Percentiles rank a stretch among this genome's conserved stretches.
phyloP scores from a whole-genome alignment of 1,140 invertebrate genomes.

The Stegodyphus dumicola region DNA sequence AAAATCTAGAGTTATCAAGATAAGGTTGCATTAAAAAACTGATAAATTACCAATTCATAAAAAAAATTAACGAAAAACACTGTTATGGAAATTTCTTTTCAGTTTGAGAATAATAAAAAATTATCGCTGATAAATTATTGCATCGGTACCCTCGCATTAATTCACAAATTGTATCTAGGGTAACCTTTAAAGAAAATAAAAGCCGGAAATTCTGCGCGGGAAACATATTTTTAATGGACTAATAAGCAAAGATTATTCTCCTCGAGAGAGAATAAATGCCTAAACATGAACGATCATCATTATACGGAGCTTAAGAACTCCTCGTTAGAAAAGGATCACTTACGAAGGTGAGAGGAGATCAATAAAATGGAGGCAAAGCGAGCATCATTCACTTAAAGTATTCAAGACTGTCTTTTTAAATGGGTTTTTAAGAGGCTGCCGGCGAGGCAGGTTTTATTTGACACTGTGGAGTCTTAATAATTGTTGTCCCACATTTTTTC shows the following conservation, averaged over 20 bases:
- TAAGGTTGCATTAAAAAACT: too few species aligned
- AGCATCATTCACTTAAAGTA: constrained; percentile 15
- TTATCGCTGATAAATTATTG: too few species aligned
- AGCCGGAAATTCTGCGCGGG: too few species aligned
- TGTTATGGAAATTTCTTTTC: too few species aligned
- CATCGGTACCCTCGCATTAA: too few species aligned
- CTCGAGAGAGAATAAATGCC: not conserved
- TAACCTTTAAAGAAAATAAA: too few species aligned
- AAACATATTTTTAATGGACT: constrained; percentile 9
- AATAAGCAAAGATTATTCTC: constrained; percentile 7
- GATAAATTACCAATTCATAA: too few species aligned
- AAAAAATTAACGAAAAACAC: too few species aligned
- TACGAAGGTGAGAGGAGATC: constrained; percentile 5
- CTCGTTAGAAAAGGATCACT: constrained; percentile 7
- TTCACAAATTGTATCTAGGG: too few species aligned
- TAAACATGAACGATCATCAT: not conserved
- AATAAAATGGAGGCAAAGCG: not conserved
- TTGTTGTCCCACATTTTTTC: not conserved
- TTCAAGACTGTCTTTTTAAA: constrained; percentile 8
- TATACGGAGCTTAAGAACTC: constrained; percentile 1
- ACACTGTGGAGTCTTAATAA: not conserved
- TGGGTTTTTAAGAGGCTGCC: constrained; percentile 9
- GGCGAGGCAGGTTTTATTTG: not conserved
- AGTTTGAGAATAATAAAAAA: too few species aligned
- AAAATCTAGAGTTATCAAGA: too few species aligned